Conservation (phyloP, 1,140 invertebrate genomes). For the Tribolium castaneum region DNA sequence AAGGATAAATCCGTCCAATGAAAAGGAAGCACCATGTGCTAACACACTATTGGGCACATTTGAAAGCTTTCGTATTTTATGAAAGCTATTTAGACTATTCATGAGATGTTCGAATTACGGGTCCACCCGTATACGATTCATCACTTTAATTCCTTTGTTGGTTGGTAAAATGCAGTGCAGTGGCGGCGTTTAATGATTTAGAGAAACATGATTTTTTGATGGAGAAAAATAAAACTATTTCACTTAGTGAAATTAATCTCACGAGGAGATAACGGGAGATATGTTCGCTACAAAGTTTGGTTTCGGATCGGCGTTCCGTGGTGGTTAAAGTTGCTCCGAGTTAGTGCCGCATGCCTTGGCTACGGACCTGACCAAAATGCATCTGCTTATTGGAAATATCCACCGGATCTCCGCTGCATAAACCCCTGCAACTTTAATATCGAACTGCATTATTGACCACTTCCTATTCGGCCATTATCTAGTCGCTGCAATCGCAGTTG, state of each 20-base stretch:
- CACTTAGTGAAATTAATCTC: constrained; percentile 24
- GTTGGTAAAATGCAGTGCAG: constrained; percentile 16
- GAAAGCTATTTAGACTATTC: constrained; percentile 37
- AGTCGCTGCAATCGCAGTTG: background rate
- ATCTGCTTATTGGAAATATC: constrained; percentile 28
- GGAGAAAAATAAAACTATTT: background rate
- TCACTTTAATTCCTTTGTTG: constrained; percentile 23
- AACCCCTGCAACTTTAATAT: constrained; percentile 5
- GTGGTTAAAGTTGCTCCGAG: background rate
- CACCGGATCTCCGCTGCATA: background rate
- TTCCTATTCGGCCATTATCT: constrained; percentile 8
- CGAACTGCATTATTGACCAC: constrained; percentile 15
- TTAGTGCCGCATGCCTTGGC: constrained; percentile 29
- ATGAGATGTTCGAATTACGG: constrained; percentile 28
- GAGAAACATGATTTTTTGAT: too few relatives aligned
- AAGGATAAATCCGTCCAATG: constrained; percentile 39
- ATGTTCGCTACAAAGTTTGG: constrained; percentile 13
- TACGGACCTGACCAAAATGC: constrained; percentile 16
- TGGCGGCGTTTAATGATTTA: background rate
- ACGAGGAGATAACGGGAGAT: constrained; percentile 2
- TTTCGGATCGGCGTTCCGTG: constrained; percentile 24
- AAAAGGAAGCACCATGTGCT: constrained; percentile 25
- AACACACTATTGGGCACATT: constrained; percentile 34
- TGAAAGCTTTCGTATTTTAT: constrained; percentile 36
- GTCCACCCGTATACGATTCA: constrained; percentile 37